These are phyloP conservation scores for Creontiades dilutus DNA, from an alignment of 2,888 invertebrate genomes.

Conservation along the genomic window DNA sequence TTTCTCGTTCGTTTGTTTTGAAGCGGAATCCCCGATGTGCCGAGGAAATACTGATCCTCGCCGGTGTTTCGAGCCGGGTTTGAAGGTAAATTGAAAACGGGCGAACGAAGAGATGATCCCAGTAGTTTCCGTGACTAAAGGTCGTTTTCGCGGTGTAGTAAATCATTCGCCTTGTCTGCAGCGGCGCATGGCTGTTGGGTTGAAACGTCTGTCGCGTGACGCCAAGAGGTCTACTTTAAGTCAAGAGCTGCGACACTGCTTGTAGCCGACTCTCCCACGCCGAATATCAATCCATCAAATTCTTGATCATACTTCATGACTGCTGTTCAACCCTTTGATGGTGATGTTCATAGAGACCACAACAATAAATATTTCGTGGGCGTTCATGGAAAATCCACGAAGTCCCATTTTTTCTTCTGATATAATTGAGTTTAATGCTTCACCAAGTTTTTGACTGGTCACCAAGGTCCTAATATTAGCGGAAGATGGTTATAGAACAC, in stretches of 20 bases:
- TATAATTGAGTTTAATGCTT: no score
- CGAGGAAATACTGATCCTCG: not conserved
- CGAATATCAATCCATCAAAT: not conserved
- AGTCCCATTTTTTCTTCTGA: no score
- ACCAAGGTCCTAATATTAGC: no score
- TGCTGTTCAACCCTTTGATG: no score
- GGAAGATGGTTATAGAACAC: no score
- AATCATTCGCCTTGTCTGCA: slow-evolving; percentile 28
- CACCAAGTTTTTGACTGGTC: no score
- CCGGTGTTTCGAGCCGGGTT: not conserved
- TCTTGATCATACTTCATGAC: no score
- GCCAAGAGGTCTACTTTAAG: not conserved
- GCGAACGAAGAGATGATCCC: not conserved
- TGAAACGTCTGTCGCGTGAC: slow-evolving; percentile 28
- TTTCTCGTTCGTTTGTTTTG: not conserved
- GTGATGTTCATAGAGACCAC: no score
- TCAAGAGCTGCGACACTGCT: not conserved
- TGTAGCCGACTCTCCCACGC: not conserved
- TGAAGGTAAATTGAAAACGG: slow-evolving; percentile 35
- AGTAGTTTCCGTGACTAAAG: slow-evolving; percentile 14
- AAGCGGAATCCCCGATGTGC: not conserved
- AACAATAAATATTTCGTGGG: no score
- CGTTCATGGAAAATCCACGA: no score
- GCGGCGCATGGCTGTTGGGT: slow-evolving; percentile 23
- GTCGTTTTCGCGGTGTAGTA: not conserved